These are phyloP conservation scores for Limosa lapponica DNA, from an alignment of 2,797 vertebrate species.

Conservation along the genomic window DNA sequence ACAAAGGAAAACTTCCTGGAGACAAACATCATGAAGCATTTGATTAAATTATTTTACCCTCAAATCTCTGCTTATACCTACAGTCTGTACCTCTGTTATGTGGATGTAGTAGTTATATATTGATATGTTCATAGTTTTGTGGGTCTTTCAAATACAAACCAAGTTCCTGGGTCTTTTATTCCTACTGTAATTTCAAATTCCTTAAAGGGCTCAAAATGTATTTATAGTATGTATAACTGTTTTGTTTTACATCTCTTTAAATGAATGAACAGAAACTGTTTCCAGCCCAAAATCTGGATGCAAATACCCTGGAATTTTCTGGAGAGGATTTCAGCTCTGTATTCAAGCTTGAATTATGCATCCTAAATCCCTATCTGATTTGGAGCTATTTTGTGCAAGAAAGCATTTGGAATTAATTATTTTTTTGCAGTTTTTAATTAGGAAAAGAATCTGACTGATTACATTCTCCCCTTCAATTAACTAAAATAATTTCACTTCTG, in stretches of 20 bases:
- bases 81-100: neutral
- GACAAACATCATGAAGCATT: neutral
- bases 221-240: neutral
- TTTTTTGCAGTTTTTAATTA: conserved; percentile 55
- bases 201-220: neutral
- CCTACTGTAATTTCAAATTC: neutral
- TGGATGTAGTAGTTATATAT: neutral
- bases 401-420: conserved; percentile 52
- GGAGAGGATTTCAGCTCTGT: neutral
- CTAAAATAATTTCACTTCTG: conserved; percentile 73
- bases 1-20: neutral
- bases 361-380: conserved; percentile 57
- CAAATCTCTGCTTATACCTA: neutral
- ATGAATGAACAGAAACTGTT: neutral
- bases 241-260: neutral
- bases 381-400: conserved; percentile 49
- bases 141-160: neutral
- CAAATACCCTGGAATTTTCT: conserved; percentile 21
- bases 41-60: neutral
- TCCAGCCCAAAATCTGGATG: neutral
- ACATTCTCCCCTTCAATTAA: conserved; percentile 61
- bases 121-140: neutral
- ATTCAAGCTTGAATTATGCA: conserved; percentile 9
- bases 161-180: neutral
- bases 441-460: conserved; percentile 61